Percentiles rank a stretch among this genome's conserved stretches.
These are phyloP conservation scores for Orthosia incerta DNA, from an alignment of 2,888 invertebrate genomes.

Conservation along the genomic window DNA sequence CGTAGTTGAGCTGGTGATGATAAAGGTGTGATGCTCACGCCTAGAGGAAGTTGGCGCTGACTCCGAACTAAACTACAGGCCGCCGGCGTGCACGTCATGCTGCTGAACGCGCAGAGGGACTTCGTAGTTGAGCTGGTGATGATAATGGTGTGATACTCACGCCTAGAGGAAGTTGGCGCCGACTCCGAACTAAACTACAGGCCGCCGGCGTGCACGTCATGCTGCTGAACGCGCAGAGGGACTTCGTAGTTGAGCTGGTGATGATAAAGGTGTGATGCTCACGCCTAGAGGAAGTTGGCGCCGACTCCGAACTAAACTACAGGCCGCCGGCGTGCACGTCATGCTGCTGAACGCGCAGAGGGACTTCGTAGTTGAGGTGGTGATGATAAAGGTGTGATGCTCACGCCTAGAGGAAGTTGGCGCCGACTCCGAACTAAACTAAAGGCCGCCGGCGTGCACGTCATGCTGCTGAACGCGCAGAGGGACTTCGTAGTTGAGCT, in stretches of 20 bases:
- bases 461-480: background rate
- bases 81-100: conserved; percentile 83
- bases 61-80: conserved; percentile 96
- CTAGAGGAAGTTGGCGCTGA: conserved; percentile 94
- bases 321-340: conserved; percentile 91
- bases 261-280: background rate
- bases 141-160: conserved; percentile 8
- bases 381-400: background rate
- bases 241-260: too few relatives aligned
- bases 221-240: background rate
- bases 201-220: conserved; percentile 87
- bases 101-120: background rate
- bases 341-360: background rate
- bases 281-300: conserved; percentile 92
- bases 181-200: conserved; percentile 96
- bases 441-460: conserved; percentile 92
- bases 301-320: conserved; percentile 97
- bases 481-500: too few relatives aligned
- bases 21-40: conserved; percentile 5
- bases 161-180: conserved; percentile 93
- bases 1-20: too few relatives aligned
- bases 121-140: too few relatives aligned
- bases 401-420: conserved; percentile 92
- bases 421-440: conserved; percentile 96
- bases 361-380: too few relatives aligned